Evolutionary conservation across 2,113 vertebrate species (phyloP), one percentile per base, ranked within the genome.

Genomic region (Alligator mississippiensis): DNA sequence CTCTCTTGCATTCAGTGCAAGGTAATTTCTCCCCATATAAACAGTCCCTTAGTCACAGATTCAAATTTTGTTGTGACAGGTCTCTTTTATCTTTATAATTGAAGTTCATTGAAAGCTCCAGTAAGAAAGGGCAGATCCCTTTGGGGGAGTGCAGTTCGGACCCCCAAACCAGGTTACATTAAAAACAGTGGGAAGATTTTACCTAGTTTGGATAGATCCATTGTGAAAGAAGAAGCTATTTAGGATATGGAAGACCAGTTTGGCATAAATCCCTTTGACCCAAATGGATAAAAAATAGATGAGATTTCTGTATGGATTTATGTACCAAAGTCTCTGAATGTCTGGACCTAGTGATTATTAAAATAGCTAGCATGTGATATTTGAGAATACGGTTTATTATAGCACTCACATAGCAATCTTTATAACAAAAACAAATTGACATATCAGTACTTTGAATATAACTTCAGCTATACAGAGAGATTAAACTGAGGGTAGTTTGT

Each of bases 391-490:
- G n/a, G 30, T 68, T 68, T 30, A 30, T n/a, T 34, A 21, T 70
- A 11, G 34, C 21, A 70, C 66, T 70, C 30, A 9, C 17, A 34
- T 38, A 34, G 68, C n/a, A 15, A 68, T 10, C n/a, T 66, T 47
- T 47, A 47, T 47, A 47, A 47, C 7, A 66, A 66, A 66, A n/a
- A 25, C 59, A 60, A n/a, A 66, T 66, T 66, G 17, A 14, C 7
- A 66, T 66, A 66, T 66, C 63, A 66, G 28, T n/a, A 30, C n/a
- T 30, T 68, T 30, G 15, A 19, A 68, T 68, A 19, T 9, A 68
- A 19, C 47, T 54, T 54, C 24, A 25, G 24, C 13, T 54, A 15
- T 24, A 4, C n/a, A 22, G 16, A 17, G 0, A 0, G 47, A 9
- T 28, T 3, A 0, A 0, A 2, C 1, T 4, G 13, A 21, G 57